phyloP scores from a whole-genome alignment of 2,888 invertebrate genomes.

The Pheosia gnoma region DNA sequence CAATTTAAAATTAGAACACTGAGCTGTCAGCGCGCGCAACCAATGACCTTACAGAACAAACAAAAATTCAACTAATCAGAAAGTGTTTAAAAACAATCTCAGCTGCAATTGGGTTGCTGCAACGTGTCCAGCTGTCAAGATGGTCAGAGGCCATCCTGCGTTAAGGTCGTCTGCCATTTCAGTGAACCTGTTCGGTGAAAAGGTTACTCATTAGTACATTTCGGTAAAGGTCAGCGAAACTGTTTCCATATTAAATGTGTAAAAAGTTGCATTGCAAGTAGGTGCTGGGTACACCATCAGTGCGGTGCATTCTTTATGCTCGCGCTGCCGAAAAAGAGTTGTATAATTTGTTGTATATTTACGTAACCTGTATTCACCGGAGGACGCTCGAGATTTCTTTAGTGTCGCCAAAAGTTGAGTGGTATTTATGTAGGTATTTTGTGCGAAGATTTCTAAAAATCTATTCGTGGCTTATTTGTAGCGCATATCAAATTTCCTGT shows the following conservation, averaged over 20 bases:
- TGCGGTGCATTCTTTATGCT: background rate
- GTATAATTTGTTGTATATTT: background rate
- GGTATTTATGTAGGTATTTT: no score
- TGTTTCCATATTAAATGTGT: slow-evolving; percentile 1
- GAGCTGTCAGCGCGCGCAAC: background rate
- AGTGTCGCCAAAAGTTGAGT: background rate
- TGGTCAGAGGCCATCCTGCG: background rate
- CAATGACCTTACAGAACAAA: background rate
- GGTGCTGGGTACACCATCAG: background rate
- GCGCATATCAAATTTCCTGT: no score
- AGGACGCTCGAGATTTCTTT: background rate
- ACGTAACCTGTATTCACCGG: background rate
- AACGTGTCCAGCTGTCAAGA: slow-evolving; percentile 5
- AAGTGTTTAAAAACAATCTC: background rate
- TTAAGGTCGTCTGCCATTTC: background rate
- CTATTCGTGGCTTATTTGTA: no score
- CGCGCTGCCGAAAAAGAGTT: background rate
- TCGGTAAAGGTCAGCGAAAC: slow-evolving; percentile 3
- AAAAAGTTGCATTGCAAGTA: background rate
- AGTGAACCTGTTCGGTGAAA: background rate
- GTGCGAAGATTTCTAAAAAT: no score
- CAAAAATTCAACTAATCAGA: slow-evolving; percentile 2
- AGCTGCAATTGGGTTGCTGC: background rate
- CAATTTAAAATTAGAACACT: slow-evolving; percentile 2
- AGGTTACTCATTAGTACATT: background rate